Conservation (phyloP, 2,797 vertebrate species). For the Podargus strigoides region DNA sequence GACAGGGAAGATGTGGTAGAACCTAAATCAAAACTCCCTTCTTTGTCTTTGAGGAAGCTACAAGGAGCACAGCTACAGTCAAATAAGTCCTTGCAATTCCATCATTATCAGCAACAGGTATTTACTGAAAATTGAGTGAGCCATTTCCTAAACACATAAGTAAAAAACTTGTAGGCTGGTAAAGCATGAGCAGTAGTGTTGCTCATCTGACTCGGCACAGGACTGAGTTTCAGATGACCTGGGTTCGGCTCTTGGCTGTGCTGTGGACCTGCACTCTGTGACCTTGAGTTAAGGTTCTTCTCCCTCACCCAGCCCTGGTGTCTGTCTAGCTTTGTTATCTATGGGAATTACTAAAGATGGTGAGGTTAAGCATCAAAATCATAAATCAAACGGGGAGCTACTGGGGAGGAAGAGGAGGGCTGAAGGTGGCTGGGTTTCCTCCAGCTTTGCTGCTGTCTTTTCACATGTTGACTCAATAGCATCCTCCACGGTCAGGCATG, state of each 20-base stretch:
- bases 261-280: neutral
- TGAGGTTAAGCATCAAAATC: neutral
- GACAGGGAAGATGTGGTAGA: no score
- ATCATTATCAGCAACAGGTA: neutral
- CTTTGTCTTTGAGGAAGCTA: neutral
- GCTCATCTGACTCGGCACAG: neutral
- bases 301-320: neutral
- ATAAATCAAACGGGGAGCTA: neutral
- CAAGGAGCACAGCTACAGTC: neutral
- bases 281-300: neutral
- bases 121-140: neutral
- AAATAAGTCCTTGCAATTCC: neutral
- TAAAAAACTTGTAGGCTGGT: neutral
- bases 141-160: neutral
- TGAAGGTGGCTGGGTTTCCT: neutral
- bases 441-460: neutral
- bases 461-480: neutral
- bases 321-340: neutral
- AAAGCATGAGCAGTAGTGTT: neutral
- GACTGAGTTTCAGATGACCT: neutral
- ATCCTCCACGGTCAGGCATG: neutral
- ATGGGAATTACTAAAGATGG: neutral
- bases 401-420: neutral
- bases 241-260: neutral
- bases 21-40: neutral